Evolutionary conservation across 2,888 invertebrate genomes (phyloP).

Genomic region (Allacma fusca): DNA sequence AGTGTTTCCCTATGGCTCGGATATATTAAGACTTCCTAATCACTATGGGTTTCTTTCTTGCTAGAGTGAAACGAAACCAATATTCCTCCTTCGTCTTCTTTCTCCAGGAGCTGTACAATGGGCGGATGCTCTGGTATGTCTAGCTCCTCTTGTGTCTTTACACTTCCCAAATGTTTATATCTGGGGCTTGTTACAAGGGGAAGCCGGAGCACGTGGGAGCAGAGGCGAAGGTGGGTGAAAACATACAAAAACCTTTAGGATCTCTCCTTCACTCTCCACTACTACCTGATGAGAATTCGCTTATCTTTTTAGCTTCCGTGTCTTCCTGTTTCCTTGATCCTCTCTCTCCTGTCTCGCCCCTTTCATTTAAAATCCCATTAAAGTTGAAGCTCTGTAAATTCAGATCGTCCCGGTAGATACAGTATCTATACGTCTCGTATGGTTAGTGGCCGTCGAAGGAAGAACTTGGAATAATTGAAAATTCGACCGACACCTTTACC

Average conservation of each 20-base stretch:
- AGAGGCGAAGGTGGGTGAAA: no score
- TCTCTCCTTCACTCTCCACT: no score
- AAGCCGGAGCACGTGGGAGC: conserved; percentile 8
- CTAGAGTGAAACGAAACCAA: conserved; percentile 3
- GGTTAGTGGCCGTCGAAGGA: neutral
- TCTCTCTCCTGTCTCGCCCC: neutral
- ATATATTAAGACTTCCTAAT: conserved; percentile 36
- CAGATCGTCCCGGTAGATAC: conserved; percentile 14
- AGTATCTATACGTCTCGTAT: neutral
- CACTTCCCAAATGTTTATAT: neutral
- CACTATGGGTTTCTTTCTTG: conserved; percentile 19
- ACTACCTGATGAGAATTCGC: conserved; percentile 41
- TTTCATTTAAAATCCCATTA: conserved; percentile 40
- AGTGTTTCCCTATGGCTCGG: neutral
- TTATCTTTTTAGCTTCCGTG: neutral
- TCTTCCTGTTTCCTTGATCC: conserved; percentile 2
- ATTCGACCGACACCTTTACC: neutral
- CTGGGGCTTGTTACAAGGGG: neutral
- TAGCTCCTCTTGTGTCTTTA: neutral
- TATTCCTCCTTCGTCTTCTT: no score
- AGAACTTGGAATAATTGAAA: conserved; percentile 8
- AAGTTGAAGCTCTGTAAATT: conserved; percentile 1
- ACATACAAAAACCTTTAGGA: no score
- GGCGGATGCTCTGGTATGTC: no score
- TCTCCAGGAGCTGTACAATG: no score